Percentiles rank a stretch among this genome's conserved stretches.
Evolutionary conservation across 2,797 vertebrate genomes (phyloP).

Genomic region (Kryptolebias ocellatus): DNA sequence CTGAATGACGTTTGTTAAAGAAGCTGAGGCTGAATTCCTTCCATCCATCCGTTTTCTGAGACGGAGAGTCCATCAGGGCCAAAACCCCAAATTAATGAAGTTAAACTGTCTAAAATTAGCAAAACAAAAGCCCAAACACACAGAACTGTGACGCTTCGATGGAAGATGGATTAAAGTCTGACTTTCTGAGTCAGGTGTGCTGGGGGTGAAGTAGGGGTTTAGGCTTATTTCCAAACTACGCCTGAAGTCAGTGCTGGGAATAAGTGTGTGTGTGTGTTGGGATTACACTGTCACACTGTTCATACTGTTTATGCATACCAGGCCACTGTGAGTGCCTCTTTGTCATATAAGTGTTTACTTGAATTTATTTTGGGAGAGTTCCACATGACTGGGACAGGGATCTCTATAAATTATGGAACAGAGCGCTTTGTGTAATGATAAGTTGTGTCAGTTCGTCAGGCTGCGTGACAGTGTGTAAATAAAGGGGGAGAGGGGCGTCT

Average conservation of each 20-base stretch:
- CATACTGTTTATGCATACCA: conserved; percentile 93
- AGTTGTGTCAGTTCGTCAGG: conserved; percentile 88
- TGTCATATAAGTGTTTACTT: conserved; percentile 95
- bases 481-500: conserved; percentile 38
- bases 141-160: conserved; percentile 62
- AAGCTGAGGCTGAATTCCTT: no score
- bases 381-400: conserved; percentile 90
- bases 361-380: conserved; percentile 97
- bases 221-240: conserved; percentile 80
- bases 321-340: conserved; percentile 92
- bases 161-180: conserved; percentile 87
- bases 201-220: conserved; percentile 34
- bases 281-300: conserved; percentile 93
- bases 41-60: no score
- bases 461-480: conserved; percentile 68
- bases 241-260: conserved; percentile 78
- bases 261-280: conserved; percentile 52
- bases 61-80: background rate
- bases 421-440: conserved; percentile 91
- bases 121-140: no score
- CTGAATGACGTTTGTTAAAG: no score
- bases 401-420: conserved; percentile 95
- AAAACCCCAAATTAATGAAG: no score
- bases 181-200: conserved; percentile 84
- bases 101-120: no score